Base-by-base conservation (phyloP, 2,113 vertebrate species). In the Serilophus lunatus region DNA sequence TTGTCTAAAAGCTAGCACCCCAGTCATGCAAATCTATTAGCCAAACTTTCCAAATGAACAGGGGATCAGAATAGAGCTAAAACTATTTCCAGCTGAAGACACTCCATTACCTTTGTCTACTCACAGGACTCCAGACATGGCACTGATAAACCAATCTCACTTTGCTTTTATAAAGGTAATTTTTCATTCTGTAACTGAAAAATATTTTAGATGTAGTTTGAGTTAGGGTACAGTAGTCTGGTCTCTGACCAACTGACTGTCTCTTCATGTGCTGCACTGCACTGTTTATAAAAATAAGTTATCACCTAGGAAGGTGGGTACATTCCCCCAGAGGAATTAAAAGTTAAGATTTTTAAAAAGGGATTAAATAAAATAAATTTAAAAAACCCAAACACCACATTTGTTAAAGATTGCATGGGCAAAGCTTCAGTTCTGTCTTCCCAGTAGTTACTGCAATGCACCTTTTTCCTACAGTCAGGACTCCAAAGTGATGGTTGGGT, bases 401-500 rank as follows among this genome's bases (percentile, higher is more conserved):
- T 74, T 70, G 16, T 53, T 36, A 70, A 33, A 54, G 8, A 4
- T 47, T 74, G 38, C 24, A 17, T 9, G 9, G 24, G 7, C 36
- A 56, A 82, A 79, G 4, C 10, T 77, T 79, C 53, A 14, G 6
- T 54, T 82, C 25, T 59, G 9, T 47, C 45, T 42, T 66, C 23
- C 35, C 15, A 14, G 9, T 29, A 24, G 16, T 79, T 51, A 57
- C 25, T 42, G 26, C 31, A 33, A 57, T 33, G 23, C 9, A 6
- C 6, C 29, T 12, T 29, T 74, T 81, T 51, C 18, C 13, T 33
- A 42, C 19, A 50, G 47, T 2, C 35, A 36, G 45, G n/a, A 50
- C 1, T 1, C 13, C 26, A 24, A 81, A 59, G 36, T 20, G 36
- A 38, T 0, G 3, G 7, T 6, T 3, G 3, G 35, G 9, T 71